Evolutionary conservation across 2,797 vertebrate genomes (phyloP).

Genomic region (Takifugu ocellatus): DNA sequence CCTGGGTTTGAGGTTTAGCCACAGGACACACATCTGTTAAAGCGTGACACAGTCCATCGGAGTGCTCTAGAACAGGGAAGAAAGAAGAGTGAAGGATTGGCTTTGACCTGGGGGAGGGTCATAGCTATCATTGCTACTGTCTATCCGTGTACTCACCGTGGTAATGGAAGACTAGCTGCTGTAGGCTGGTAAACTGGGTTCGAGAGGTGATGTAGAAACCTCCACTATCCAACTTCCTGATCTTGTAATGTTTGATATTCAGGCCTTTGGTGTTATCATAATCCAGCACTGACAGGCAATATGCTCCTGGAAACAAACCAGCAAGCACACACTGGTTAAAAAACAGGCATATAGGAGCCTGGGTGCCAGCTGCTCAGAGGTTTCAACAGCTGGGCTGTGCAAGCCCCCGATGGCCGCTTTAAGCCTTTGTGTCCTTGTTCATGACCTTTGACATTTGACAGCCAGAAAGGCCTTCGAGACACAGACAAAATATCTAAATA

Average conservation of each 20-base stretch:
- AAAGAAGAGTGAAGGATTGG: slow-evolving; percentile 1
- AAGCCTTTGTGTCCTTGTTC: slow-evolving; percentile 2
- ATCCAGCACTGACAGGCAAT: slow-evolving; percentile 93
- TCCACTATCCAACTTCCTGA: slow-evolving; percentile 92
- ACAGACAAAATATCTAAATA: neutral
- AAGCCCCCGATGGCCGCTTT: slow-evolving; percentile 4
- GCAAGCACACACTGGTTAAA: slow-evolving; percentile 42
- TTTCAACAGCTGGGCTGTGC: slow-evolving; percentile 46
- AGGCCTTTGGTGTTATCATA: slow-evolving; percentile 93
- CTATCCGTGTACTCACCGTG: slow-evolving; percentile 81
- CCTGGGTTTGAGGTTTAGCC: slow-evolving; percentile 94
- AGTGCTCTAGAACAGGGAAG: slow-evolving; percentile 78
- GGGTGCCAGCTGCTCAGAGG: slow-evolving; percentile 48
- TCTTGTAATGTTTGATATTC: slow-evolving; percentile 98
- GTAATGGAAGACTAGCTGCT: slow-evolving; percentile 95
- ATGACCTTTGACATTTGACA: slow-evolving; percentile 29
- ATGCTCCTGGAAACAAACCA: slow-evolving; percentile 80
- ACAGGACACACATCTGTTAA: slow-evolving; percentile 91
- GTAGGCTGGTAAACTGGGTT: slow-evolving; percentile 93
- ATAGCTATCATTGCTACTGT: neutral
- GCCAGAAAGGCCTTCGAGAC: slow-evolving; percentile 21
- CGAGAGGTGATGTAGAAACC: slow-evolving; percentile 98
- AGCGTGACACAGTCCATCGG: slow-evolving; percentile 91
- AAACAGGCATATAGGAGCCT: slow-evolving; percentile 4
- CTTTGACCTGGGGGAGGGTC: neutral